A percentile compares a stretch with the other conserved stretches of the same genome.
These are phyloP conservation scores for Dryobates pubescens DNA, from an alignment of 2,797 vertebrate species.

Conservation along the genomic window DNA sequence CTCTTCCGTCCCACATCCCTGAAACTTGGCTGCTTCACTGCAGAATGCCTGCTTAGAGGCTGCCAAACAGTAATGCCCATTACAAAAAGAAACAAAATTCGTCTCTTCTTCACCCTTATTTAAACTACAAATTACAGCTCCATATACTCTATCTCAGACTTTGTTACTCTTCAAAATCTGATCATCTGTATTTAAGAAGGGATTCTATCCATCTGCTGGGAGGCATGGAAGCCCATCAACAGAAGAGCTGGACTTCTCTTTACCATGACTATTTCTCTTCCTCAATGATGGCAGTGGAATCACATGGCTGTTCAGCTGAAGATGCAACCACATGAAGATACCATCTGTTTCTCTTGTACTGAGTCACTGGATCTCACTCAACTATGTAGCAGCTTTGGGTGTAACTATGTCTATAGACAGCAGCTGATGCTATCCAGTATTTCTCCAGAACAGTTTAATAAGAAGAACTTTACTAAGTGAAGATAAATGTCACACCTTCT, in stretches of 20 bases:
- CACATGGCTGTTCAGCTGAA: slow-evolving; percentile 23
- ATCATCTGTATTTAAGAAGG: neutral
- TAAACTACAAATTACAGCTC: neutral
- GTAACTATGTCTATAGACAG: slow-evolving; percentile 13
- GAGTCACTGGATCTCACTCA: slow-evolving; percentile 54
- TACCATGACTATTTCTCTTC: neutral
- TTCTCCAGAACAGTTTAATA: slow-evolving; percentile 24
- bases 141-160: neutral
- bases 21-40: neutral
- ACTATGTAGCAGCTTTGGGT: slow-evolving; percentile 22
- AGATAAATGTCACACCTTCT: neutral
- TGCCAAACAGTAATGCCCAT: neutral
- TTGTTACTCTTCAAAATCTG: neutral
- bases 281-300: neutral
- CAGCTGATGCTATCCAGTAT: slow-evolving; percentile 3
- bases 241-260: neutral
- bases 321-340: slow-evolving; percentile 44
- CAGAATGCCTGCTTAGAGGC: neutral
- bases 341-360: slow-evolving; percentile 51
- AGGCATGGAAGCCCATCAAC: neutral
- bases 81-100: neutral
- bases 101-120: neutral
- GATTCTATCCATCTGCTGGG: neutral
- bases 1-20: neutral
- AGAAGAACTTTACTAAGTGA: neutral